Base-by-base conservation (phyloP, 2,797 vertebrate genomes). In the Hydrocynus forskahlii region DNA sequence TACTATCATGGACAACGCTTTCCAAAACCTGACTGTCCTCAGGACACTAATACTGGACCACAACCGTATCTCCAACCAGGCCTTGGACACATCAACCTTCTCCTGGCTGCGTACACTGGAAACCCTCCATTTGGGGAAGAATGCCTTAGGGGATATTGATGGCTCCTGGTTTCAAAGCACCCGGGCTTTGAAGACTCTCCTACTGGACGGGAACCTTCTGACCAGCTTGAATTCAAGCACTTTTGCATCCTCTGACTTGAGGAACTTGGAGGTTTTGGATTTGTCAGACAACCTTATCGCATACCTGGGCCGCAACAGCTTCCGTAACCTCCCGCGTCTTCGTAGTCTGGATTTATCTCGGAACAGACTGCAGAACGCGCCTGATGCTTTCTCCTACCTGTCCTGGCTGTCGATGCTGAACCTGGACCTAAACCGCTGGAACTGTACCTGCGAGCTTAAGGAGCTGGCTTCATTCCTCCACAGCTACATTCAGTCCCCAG, bases 201-300 rank as follows among this genome's bases (percentile, higher is more conserved):
- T 93, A 55, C 87, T 96, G 68, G 92, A 94, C 19, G 92, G 95
- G 23, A 96, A 96, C 86, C 87, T 90, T 78, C 89, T 96, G n/a
- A 91, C 90, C 45, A 89, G 85, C 38, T 80, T 97, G 85, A 92
- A 92, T 4, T 84, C 85, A 1, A 75, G 81, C 54, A 94, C 93
- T 7, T 95, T 96, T 5, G 83, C 88, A 78, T 84, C 83, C 5
- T 84, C 91, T 0, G 86, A 84, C 66, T 91, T 96, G 25, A 82
- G 79, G 55, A 85, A 84, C 13, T 92, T 96, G 77, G 92, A 95
- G 81, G 92, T 82, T 29, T 89, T 96, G 88, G 94, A 96, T 85
- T 89, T 96, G 77, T 95, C 94, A 4, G 92, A 94, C 82, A 96
- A 96, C 84, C 89, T 94, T 16, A 94, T 96, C 48, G 78, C 87